phyloP scores from a whole-genome alignment of 2,797 vertebrate genomes.

The Mus minutoides region DNA sequence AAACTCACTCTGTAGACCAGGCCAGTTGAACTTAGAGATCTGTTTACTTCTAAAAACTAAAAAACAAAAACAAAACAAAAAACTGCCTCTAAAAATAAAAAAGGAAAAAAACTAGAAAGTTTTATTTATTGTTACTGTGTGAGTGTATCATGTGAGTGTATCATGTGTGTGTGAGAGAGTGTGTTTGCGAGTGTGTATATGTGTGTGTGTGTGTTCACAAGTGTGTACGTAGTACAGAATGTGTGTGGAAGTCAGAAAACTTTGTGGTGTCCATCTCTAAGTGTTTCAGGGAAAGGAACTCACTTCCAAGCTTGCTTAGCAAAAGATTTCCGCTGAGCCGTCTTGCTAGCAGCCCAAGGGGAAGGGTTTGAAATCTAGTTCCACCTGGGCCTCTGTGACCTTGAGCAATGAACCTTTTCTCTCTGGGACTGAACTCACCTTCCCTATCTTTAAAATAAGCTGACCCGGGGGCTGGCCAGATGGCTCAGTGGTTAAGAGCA shows the following conservation, averaged over 20 bases:
- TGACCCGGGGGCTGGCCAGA: no score
- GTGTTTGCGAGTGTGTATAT: neutral
- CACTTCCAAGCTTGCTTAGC: neutral
- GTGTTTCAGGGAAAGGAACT: neutral
- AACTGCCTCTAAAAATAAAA: neutral
- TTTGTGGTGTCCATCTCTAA: neutral
- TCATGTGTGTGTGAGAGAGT: neutral
- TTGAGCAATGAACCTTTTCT: neutral
- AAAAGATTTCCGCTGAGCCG: neutral
- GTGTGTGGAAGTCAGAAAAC: neutral
- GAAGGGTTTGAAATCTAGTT: neutral
- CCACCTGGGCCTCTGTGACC: constrained; percentile 3
- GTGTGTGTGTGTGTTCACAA: neutral
- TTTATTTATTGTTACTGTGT: neutral
- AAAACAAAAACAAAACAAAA: neutral
- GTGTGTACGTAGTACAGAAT: neutral
- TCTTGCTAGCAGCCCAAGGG: neutral
- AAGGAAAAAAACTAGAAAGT: neutral
- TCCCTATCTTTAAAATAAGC: neutral
- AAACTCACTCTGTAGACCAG: neutral
- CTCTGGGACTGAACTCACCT: constrained; percentile 12
- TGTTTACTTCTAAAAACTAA: neutral
- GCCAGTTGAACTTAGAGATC: neutral
- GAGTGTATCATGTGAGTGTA: neutral
- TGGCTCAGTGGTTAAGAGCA: no score